Evolutionary conservation across 2,797 vertebrate species (phyloP), one percentile per base, ranked within the genome.

Genomic region (Sebastes vulpes): DNA sequence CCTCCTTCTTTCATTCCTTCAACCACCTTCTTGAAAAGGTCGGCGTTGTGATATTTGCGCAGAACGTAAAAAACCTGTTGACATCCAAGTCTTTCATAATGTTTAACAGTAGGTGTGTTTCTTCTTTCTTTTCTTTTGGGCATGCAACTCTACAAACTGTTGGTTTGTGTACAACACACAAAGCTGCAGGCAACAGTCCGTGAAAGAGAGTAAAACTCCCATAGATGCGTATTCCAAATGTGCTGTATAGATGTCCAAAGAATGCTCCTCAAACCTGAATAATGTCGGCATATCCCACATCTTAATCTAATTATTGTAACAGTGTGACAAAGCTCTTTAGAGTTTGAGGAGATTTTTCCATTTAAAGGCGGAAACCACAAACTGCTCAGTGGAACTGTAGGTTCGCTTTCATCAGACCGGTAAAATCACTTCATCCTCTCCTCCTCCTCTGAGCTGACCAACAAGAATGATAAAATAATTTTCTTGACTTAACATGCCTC

Each of bases 101-200:
- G 38, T 42, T 46, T 8, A 46, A 46, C 42, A 42, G 6, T 46
- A 18, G 42, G 16, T 46, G 16, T 18, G 16, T 46, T 46, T 46
- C 42, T 18, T 18, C 16, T 46, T 46, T 7, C 16, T 46, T 46
- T 46, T 46, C 16, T 46, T 46, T 46, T 2, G 42, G 16, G 16
- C 16, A 46, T 46, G 42, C 42, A 46, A 1, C 42, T 50, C 18
- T 50, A 6, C 7, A 50, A 50, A 20, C 48, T 50, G 48, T 20
- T 20, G 46, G 18, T 50, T 50, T 50, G 46, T 50, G 46, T n/a
- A 2, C 3, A 20, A 50, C n/a, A 14, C 7, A 48, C 46, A 50
- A n/a, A 50, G 48, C 0, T 50, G 0, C 48, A 50, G 48, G 0
- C 0, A 50, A 50, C 0, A 50, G 48, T 18, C 18, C 6, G 8